phyloP scores from a whole-genome alignment of 2,888 invertebrate genomes.

The Eupithecia dodoneata region DNA sequence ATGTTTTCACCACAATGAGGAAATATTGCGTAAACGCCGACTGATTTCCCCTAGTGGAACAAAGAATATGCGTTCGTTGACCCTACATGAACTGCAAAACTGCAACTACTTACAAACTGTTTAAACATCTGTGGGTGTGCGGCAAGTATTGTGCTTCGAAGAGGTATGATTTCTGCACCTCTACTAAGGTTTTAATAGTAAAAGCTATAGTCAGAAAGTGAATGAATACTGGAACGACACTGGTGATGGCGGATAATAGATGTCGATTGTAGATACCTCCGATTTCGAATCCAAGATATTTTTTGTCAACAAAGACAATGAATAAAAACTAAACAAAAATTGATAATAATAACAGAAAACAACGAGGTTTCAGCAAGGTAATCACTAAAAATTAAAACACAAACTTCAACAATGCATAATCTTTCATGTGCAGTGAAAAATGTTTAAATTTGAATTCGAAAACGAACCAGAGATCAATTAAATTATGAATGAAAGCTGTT shows the following conservation, averaged over 20 bases:
- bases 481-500: too few species aligned
- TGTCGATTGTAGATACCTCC: too few species aligned
- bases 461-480: too few species aligned
- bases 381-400: too few species aligned
- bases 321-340: too few species aligned
- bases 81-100: conserved; percentile 35
- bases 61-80: conserved; percentile 38
- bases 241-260: background rate
- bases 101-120: conserved; percentile 30
- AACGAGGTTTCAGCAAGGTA: too few species aligned
- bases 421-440: too few species aligned
- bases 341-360: too few species aligned
- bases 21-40: conserved; percentile 33
- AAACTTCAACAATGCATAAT: too few species aligned
- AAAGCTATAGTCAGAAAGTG: background rate
- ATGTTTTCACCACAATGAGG: conserved; percentile 20
- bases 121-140: conserved; percentile 22
- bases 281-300: too few species aligned
- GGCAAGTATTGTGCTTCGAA: conserved; percentile 22
- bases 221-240: background rate
- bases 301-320: too few species aligned
- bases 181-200: background rate
- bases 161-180: conserved; percentile 22
- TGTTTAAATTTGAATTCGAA: too few species aligned
- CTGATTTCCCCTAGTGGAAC: conserved; percentile 37